Base-by-base conservation (phyloP, 2,797 vertebrate genomes). In the Acanthopagrus latus region DNA sequence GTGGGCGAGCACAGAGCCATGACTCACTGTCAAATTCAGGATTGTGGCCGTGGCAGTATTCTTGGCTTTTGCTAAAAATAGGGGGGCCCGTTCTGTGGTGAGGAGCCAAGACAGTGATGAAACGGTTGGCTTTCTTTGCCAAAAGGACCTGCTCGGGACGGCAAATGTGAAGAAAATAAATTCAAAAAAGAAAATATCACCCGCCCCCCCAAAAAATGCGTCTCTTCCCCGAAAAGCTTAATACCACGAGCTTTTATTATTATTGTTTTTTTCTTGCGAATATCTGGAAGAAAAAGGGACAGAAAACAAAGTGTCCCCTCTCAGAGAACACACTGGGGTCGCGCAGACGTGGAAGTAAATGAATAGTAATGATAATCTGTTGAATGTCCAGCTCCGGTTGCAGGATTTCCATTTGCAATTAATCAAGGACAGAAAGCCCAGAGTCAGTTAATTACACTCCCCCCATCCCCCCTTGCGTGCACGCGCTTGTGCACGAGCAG, bases 1-100 rank as follows among this genome's bases (percentile, higher is more conserved):
- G 89, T 91, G 89, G 89, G 86, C 81, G 82, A 91, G 58, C 79
- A 52, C 79, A 43, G 78, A 86, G 74, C 71, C 77, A 88, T 89
- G 92, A 92, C 86, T 91, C 92, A 91, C 82, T 89, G 89, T 92
- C 87, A 90, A 71, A 89, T 86, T 84, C 77, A 86, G 81, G 29
- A 90, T 88, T 74, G 88, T 89, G 85, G 84, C 77, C 51, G 81
- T 85, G 82, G 81, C 85, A 84, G 83, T 81, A 88, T 89, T 89
- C 82, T 89, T 80, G 77, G 82, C 81, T 86, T 88, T 80, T 64
- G 60, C 89, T 92, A 90, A 89, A 90, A 90, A 93, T 91, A 91
- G 29, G 29, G 29, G 89, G 58, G 77, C 18, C 75, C 58, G 21
- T 88, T 85, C 66, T 77, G 71, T 74, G 74, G 64, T 74, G 64